These are phyloP conservation scores for Drosophila ustulata DNA, from an alignment of 2,888 invertebrate genomes.

Conservation along the genomic window DNA sequence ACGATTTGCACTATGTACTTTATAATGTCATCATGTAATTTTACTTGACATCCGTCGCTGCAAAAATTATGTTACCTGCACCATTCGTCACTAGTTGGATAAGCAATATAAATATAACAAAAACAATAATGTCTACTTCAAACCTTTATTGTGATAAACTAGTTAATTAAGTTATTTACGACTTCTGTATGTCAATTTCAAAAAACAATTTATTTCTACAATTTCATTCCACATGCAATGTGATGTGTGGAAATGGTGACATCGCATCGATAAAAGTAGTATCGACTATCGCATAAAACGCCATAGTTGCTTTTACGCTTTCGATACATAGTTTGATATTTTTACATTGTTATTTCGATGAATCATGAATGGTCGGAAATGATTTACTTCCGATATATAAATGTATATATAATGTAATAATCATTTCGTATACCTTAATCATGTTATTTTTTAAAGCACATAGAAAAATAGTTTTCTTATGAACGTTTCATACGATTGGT, in stretches of 20 bases:
- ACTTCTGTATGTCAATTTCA: conserved; percentile 40
- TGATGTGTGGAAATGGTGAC: conserved; percentile 52
- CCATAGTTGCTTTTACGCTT: conserved; percentile 1
- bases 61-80: conserved; percentile 55
- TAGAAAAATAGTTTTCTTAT: too few species aligned
- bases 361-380: too few species aligned
- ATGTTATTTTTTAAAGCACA: too few species aligned
- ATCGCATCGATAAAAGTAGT: conserved; percentile 21
- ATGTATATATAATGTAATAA: too few species aligned
- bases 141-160: conserved; percentile 22
- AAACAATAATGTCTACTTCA: conserved; percentile 35
- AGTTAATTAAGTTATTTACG: conserved; percentile 29
- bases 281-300: conserved; percentile 3
- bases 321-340: conserved; percentile 3
- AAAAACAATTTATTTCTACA: conserved; percentile 55
- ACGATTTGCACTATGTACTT: conserved; percentile 41
- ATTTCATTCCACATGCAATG: conserved; percentile 71
- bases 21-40: conserved; percentile 69
- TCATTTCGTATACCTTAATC: too few species aligned
- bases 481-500: too few species aligned
- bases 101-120: conserved; percentile 60
- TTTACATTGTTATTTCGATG: background rate
- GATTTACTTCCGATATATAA: background rate
- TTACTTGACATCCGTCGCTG: conserved; percentile 37
- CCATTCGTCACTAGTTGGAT: conserved; percentile 41